Percentiles rank a stretch among this genome's conserved stretches.
Evolutionary conservation across 2,113 vertebrate genomes (phyloP).

Genomic region (Gymnobelideus leadbeateri): DNA sequence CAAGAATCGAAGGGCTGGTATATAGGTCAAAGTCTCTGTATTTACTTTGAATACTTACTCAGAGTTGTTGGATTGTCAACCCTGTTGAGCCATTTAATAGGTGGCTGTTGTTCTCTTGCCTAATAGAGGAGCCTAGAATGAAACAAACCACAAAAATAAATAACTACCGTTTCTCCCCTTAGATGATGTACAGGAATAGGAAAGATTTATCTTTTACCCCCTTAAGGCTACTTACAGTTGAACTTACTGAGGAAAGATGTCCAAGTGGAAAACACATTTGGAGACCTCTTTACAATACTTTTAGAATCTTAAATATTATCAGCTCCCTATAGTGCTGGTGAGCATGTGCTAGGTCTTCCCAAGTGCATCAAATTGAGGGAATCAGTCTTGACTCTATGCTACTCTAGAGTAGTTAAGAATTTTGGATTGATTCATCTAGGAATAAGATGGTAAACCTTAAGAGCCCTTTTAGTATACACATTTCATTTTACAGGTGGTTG

Average conservation of each 20-base stretch:
- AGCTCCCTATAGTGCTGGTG: not conserved
- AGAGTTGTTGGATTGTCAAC: not conserved
- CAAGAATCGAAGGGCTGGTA: not conserved
- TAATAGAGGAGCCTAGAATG: not conserved
- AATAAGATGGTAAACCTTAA: not conserved
- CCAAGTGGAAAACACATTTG: not conserved
- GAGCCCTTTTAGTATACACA: not conserved
- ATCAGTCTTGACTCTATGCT: not conserved
- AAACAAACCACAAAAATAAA: not conserved
- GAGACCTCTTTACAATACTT: not conserved
- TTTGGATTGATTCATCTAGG: not conserved
- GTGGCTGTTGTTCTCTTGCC: not conserved
- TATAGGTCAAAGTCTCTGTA: not conserved
- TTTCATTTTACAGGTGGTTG: not conserved
- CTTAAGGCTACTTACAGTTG: not conserved
- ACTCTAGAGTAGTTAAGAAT: not conserved
- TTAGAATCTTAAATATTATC: not conserved
- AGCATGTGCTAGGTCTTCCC: not conserved
- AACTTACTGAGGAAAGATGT: not conserved
- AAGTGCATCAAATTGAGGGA: not conserved
- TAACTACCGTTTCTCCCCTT: not conserved
- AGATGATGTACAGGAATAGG: not conserved
- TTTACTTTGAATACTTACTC: not conserved
- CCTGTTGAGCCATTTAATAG: not conserved
- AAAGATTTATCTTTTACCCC: not conserved